phyloP scores from a whole-genome alignment of 2,888 invertebrate genomes.

The Tetranychus truncatus region DNA sequence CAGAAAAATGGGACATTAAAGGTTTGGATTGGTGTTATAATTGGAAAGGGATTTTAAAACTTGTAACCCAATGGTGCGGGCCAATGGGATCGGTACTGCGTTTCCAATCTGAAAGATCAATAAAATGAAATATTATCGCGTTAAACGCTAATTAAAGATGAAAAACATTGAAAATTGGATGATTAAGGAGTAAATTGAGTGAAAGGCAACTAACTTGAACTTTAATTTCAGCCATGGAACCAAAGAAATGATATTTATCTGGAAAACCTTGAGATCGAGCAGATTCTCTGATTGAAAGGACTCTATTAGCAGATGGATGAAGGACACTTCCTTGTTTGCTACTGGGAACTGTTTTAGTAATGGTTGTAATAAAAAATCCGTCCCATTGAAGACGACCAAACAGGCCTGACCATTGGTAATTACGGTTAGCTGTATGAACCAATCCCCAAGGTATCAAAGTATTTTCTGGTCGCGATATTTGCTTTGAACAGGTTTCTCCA shows the following conservation, averaged over 20 bases:
- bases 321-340: slow-evolving; percentile 65
- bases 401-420: slow-evolving; percentile 68
- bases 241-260: slow-evolving; percentile 54
- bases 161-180: neutral
- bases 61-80: slow-evolving; percentile 53
- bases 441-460: slow-evolving; percentile 74
- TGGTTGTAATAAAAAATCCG: slow-evolving; percentile 65
- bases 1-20: no score
- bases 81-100: slow-evolving; percentile 67
- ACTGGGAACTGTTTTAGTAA: slow-evolving; percentile 69
- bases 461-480: slow-evolving; percentile 46
- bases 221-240: slow-evolving; percentile 54
- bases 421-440: slow-evolving; percentile 64
- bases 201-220: slow-evolving; percentile 41
- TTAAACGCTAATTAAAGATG: no score
- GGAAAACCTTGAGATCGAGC: slow-evolving; percentile 69
- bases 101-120: slow-evolving; percentile 45
- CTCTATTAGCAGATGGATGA: slow-evolving; percentile 57
- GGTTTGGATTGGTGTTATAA: no score
- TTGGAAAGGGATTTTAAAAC: slow-evolving; percentile 15
- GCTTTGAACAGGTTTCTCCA: slow-evolving; percentile 40
- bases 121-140: neutral
- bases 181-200: no score
- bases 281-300: slow-evolving; percentile 69
- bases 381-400: slow-evolving; percentile 63